phyloP scores from a whole-genome alignment of 2,888 invertebrate species.

The Cantharis lateralis region DNA sequence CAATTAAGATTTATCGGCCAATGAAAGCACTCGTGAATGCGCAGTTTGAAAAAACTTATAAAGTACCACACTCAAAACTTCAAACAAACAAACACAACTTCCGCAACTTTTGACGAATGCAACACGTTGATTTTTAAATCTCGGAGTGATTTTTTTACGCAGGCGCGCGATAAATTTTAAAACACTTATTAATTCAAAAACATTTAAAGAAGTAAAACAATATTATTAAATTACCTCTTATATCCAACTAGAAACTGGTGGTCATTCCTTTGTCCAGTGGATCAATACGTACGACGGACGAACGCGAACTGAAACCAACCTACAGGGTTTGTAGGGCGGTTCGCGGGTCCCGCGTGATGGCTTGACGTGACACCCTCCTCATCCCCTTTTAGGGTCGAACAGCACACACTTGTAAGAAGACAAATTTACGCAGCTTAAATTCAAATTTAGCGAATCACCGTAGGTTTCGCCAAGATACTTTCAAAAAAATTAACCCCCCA shows the following conservation, averaged over 20 bases:
- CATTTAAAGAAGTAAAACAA: slow-evolving; percentile 56
- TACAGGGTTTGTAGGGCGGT: slow-evolving; percentile 42
- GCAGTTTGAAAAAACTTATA: slow-evolving; percentile 49
- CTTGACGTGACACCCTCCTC: slow-evolving; percentile 66
- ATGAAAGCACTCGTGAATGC: slow-evolving; percentile 45
- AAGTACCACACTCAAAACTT: slow-evolving; percentile 37
- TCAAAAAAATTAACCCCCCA: background rate
- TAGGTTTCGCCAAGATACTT: background rate
- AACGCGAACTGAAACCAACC: slow-evolving; percentile 51
- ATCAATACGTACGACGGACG: slow-evolving; percentile 54
- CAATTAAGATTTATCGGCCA: slow-evolving; percentile 39
- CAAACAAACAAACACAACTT: slow-evolving; percentile 46
- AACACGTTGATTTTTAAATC: slow-evolving; percentile 31
- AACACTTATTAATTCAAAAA: slow-evolving; percentile 48
- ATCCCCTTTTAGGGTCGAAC: slow-evolving; percentile 53
- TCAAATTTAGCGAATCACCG: slow-evolving; percentile 14
- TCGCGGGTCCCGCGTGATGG: slow-evolving; percentile 57
- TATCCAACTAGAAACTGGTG: slow-evolving; percentile 54
- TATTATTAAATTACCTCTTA: background rate
- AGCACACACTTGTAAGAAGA: slow-evolving; percentile 50
- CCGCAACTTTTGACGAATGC: slow-evolving; percentile 47
- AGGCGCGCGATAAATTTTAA: slow-evolving; percentile 35
- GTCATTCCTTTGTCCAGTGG: slow-evolving; percentile 59
- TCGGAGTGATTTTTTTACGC: slow-evolving; percentile 34
- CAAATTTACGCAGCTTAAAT: slow-evolving; percentile 52